A percentile compares a stretch with the other conserved stretches of the same genome.
phyloP scores from a whole-genome alignment of 2,113 vertebrate species.

The Daubentonia madagascariensis region DNA sequence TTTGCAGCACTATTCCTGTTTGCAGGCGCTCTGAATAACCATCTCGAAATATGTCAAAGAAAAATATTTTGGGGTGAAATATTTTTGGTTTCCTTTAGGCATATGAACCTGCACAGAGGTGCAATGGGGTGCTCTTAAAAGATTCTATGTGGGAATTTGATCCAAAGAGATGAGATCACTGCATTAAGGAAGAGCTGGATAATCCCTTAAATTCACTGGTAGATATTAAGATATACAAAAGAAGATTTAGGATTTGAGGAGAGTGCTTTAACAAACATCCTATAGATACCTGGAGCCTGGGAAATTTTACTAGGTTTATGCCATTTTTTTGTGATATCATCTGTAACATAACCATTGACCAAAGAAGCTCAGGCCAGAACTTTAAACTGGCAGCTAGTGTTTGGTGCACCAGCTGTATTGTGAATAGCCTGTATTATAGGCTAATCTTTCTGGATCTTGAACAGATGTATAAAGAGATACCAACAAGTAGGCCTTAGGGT shows the following conservation, averaged over 20 bases:
- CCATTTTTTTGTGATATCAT: background rate
- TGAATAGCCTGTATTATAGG: background rate
- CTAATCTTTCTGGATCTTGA: background rate
- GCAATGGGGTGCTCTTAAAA: background rate
- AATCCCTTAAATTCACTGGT: background rate
- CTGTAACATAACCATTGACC: background rate
- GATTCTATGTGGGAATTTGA: background rate
- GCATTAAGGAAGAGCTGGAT: background rate
- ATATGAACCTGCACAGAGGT: background rate
- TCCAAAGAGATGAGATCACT: background rate
- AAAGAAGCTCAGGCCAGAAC: background rate
- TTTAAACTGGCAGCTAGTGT: background rate
- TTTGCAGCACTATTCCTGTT: background rate
- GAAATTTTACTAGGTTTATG: background rate
- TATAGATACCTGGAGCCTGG: background rate
- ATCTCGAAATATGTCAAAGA: background rate
- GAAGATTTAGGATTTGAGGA: background rate
- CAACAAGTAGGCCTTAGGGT: background rate
- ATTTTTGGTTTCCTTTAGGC: background rate
- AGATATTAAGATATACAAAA: background rate
- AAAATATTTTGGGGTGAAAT: background rate
- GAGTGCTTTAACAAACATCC: background rate
- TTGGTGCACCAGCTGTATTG: background rate
- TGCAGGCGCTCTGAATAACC: background rate
- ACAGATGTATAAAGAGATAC: background rate